phyloP scores from a whole-genome alignment of 2,797 vertebrate genomes.

The Apodemus agrarius region DNA sequence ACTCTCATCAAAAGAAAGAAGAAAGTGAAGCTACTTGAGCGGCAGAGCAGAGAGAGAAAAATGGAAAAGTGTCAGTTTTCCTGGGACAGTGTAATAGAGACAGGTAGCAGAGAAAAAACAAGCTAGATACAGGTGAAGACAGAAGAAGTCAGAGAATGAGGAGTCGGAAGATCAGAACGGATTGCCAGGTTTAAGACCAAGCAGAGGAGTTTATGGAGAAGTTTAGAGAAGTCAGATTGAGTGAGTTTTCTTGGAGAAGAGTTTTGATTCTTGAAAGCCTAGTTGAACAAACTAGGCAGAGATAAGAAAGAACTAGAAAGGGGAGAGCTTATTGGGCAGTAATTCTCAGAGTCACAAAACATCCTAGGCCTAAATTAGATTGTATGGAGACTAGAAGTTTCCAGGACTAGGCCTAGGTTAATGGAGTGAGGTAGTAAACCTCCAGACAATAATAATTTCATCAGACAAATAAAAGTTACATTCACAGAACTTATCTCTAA shows the following conservation, averaged over 20 bases:
- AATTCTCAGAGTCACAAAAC: not conserved
- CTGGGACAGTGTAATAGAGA: not conserved
- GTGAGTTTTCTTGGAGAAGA: not conserved
- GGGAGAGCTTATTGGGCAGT: not conserved
- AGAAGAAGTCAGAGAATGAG: not conserved
- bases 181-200: not conserved
- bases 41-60: not conserved
- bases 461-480: not conserved
- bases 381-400: not conserved
- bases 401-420: not conserved
- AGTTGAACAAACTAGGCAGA: not conserved
- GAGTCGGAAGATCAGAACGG: not conserved
- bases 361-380: not conserved
- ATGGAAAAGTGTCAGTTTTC: not conserved
- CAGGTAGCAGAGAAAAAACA: not conserved
- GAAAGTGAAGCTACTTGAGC: not conserved
- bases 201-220: not conserved
- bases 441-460: not conserved
- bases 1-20: not conserved
- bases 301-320: not conserved
- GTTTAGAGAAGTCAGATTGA: not conserved
- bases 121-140: not conserved
- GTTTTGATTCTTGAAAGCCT: not conserved
- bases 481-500: not conserved
- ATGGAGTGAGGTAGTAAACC: not conserved